A percentile compares a stretch with the other conserved stretches of the same genome.
phyloP scores from a whole-genome alignment of 2,113 vertebrate species.

The Lethenteron camtschaticum region DNA sequence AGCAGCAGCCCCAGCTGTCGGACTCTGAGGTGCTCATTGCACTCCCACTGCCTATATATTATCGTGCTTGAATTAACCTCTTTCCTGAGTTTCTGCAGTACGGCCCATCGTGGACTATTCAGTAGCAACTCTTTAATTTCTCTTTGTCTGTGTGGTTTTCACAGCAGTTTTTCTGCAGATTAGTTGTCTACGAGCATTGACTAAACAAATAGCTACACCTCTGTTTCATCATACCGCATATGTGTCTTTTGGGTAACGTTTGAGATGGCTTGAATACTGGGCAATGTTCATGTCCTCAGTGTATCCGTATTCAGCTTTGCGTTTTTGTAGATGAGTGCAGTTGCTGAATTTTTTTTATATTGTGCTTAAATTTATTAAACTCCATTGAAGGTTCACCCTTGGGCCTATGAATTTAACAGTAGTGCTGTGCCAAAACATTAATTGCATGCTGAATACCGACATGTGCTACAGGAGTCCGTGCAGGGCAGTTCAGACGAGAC shows the following conservation, averaged over 20 bases:
- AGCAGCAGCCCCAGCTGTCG: slow-evolving; percentile 44
- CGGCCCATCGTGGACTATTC: no score
- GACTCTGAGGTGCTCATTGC: slow-evolving; percentile 57
- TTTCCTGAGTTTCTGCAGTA: background rate
- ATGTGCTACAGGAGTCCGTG: slow-evolving; percentile 59
- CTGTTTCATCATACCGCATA: no score
- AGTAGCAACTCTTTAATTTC: no score
- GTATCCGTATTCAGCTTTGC: background rate
- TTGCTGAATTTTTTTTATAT: background rate
- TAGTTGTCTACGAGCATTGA: no score
- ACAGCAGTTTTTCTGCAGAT: no score
- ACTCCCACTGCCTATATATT: background rate
- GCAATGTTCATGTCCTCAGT: background rate
- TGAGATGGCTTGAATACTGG: background rate
- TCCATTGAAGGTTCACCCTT: background rate
- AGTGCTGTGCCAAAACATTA: no score
- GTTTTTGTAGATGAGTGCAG: background rate
- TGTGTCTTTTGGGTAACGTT: background rate
- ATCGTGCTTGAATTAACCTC: background rate
- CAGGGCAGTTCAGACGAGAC: slow-evolving; percentile 97
- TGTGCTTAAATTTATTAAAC: background rate
- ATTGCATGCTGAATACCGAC: no score
- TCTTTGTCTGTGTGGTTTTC: no score
- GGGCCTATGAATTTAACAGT: no score
- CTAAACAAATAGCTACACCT: no score